phyloP scores from a whole-genome alignment of 2,797 vertebrate species.

The Lithobates pipiens region DNA sequence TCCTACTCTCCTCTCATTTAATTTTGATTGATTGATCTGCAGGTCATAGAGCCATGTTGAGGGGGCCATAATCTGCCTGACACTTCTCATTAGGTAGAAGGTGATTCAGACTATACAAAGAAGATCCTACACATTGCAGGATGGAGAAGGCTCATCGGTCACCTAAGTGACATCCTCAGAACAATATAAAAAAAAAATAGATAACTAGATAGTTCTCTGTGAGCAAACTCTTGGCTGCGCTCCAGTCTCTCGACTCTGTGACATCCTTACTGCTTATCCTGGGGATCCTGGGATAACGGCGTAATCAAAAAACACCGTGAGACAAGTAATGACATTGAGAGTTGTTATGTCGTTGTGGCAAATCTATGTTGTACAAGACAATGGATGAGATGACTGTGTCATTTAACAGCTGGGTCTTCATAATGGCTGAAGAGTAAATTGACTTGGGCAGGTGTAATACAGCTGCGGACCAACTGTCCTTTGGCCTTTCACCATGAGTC shows the following conservation, averaged over 20 bases:
- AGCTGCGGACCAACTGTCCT: not conserved
- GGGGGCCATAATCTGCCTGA: slow-evolving; percentile 52
- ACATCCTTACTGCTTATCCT: slow-evolving; percentile 1
- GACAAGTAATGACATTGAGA: slow-evolving; percentile 8
- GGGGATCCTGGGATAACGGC: slow-evolving; percentile 1
- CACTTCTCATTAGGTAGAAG: slow-evolving; percentile 52
- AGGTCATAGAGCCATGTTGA: slow-evolving; percentile 53
- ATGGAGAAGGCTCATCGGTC: slow-evolving; percentile 24
- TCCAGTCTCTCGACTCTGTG: not conserved
- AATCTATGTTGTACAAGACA: slow-evolving; percentile 4
- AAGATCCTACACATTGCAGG: slow-evolving; percentile 27
- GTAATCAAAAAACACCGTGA: not conserved
- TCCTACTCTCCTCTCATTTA: slow-evolving; percentile 42
- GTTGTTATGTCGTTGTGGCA: not conserved
- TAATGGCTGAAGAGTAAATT: not conserved
- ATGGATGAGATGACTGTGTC: not conserved
- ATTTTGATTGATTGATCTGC: slow-evolving; percentile 60
- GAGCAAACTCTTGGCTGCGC: slow-evolving; percentile 24
- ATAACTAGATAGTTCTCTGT: not conserved
- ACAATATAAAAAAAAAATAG: slow-evolving; percentile 2
- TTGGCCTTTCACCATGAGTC: not conserved
- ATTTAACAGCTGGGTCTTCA: not conserved
- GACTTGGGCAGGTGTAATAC: not conserved
- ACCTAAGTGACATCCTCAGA: slow-evolving; percentile 18
- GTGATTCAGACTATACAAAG: slow-evolving; percentile 50